Evolutionary conservation across 2,888 invertebrate species (phyloP), one percentile per base, ranked within the genome.

Genomic region (Drosophila flavopinicola): DNA sequence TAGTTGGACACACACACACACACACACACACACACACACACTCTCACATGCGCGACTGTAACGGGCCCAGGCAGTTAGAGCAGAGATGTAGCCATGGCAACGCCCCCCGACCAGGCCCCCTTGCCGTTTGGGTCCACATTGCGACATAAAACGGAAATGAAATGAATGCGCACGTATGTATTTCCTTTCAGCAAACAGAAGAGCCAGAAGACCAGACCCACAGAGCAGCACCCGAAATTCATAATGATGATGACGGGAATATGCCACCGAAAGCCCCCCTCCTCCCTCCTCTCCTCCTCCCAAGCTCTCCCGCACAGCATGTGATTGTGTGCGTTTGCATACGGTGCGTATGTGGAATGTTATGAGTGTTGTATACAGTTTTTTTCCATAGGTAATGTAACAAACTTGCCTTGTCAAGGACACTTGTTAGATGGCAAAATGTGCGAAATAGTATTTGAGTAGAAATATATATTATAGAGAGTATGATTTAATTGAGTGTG

Each of bases 171-270:
- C 70, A 61, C 66, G 69, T 57, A 59, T 66, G 76, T 71, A 69
- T 77, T 72, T 77, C 69, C 68, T 66, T 73, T 68, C 61, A 75
- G 29, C 66, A 64, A 68, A 60, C 75, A 63, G 29, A 41, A 29
- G 13, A 49, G 37, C 66, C 44, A 44, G 42, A 15, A 56, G 53
- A 15, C 35, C 54, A 53, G 52, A 6, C 33, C 30, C 61, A 9
- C 11, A 41, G 20, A 9, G n/a, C 38, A 49, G 24, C 27, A 39
- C 38, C 47, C 56, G 20, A 66, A 66, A 48, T 61, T 64, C 67
- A 67, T 79, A 68, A 82, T 77, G 77, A 73, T 80, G 79, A 79
- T 77, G 70, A 70, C 30, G 33, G 38, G 64, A 33, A 33, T 25
- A 39, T 47, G 45, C 45, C 48, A 10, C 17, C 33, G 13, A 23